Conservation (phyloP, 2,888 invertebrate genomes). For the Eilema caniola region DNA sequence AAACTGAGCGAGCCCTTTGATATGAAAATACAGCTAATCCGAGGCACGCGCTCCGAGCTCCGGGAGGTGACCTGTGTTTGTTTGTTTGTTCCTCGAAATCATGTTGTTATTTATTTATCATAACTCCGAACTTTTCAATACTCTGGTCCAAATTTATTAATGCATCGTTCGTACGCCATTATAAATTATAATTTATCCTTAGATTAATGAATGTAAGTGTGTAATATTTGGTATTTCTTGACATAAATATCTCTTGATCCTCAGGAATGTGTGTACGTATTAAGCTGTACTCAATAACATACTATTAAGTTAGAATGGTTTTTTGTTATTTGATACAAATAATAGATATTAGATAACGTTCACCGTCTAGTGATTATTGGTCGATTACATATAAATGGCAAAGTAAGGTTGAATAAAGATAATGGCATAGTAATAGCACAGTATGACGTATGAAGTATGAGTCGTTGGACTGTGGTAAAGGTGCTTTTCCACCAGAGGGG, state of each 20-base stretch:
- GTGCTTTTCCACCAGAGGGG: too few relatives aligned
- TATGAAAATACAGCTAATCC: constrained; percentile 85
- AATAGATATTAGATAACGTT: constrained; percentile 32
- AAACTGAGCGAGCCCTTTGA: constrained; percentile 81
- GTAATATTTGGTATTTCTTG: constrained; percentile 71
- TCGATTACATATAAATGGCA: neutral
- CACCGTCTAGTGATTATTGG: neutral
- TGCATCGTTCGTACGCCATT: constrained; percentile 63
- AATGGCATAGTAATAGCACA: neutral
- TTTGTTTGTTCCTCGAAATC: constrained; percentile 71
- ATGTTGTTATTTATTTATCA: constrained; percentile 80
- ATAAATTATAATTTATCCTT: constrained; percentile 77
- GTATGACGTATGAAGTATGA: too few relatives aligned
- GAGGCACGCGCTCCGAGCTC: constrained; percentile 77
- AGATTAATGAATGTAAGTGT: constrained; percentile 78
- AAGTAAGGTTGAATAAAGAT: neutral
- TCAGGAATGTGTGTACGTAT: constrained; percentile 69
- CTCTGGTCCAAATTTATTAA: constrained; percentile 75
- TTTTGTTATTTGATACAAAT: constrained; percentile 40
- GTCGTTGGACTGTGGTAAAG: too few relatives aligned
- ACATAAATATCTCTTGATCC: constrained; percentile 65
- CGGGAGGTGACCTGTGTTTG: constrained; percentile 75
- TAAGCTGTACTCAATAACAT: constrained; percentile 52
- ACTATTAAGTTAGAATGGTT: constrained; percentile 29
- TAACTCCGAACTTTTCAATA: constrained; percentile 78